Conservation (phyloP, 2,113 vertebrate genomes). For the Galemys pyrenaicus region DNA sequence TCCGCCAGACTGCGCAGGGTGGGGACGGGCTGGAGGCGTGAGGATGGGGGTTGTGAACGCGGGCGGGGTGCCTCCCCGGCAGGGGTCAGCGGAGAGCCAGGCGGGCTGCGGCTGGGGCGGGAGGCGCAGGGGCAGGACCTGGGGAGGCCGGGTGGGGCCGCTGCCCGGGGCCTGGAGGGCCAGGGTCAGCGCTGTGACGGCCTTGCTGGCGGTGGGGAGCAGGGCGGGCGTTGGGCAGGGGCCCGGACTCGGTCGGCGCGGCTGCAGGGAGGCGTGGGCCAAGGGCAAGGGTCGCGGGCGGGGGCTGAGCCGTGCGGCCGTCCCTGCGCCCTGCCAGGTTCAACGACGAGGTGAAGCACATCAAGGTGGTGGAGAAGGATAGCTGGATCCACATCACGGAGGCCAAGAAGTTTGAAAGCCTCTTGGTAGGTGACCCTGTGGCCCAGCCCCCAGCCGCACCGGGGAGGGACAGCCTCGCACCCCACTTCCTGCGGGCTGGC, state of each 20-base stretch:
- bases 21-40: neutral
- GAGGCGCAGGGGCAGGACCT: too few relatives aligned
- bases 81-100: too few relatives aligned
- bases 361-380: slow-evolving; percentile 98
- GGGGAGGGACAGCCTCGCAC: accelerated
- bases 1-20: too few relatives aligned
- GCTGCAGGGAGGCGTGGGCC: too few relatives aligned
- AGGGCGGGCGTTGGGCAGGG: too few relatives aligned
- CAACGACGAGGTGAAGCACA: slow-evolving; percentile 98
- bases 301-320: too few relatives aligned
- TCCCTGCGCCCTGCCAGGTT: slow-evolving; percentile 88
- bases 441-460: accelerated
- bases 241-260: too few relatives aligned
- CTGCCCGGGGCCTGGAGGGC: neutral
- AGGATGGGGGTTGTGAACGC: neutral
- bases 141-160: neutral
- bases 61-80: too few relatives aligned
- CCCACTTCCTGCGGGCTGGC: accelerated
- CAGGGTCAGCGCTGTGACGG: neutral
- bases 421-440: slow-evolving; percentile 87
- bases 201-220: accelerated
- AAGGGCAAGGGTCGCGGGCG: neutral
- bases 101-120: too few relatives aligned
- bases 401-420: slow-evolving; percentile 98
- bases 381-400: slow-evolving; percentile 99